Conservation (phyloP, 2,888 invertebrate species). For the Parnassius orleans region DNA sequence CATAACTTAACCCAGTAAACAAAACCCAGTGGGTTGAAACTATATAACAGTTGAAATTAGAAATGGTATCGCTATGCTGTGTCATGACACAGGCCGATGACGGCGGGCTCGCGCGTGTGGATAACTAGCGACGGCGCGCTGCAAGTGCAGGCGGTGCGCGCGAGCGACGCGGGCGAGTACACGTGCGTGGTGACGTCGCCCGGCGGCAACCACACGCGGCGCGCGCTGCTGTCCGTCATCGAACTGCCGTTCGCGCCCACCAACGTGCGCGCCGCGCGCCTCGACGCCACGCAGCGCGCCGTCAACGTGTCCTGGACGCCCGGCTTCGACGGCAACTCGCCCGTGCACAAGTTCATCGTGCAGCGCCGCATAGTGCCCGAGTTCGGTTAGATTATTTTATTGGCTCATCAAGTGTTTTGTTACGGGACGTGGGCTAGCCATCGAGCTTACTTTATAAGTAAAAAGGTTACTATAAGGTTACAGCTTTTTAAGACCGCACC, state of each 20-base stretch:
- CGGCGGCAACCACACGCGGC: conserved; percentile 95
- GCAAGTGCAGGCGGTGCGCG: conserved; percentile 92
- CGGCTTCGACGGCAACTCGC: conserved; percentile 98
- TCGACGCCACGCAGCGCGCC: conserved; percentile 85
- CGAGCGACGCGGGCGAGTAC: conserved; percentile 96
- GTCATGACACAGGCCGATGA: conserved; percentile 59
- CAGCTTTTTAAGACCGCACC: too few relatives aligned
- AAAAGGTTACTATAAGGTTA: too few relatives aligned
- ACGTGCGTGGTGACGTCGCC: conserved; percentile 94
- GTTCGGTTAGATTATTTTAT: conserved; percentile 82
- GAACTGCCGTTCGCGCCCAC: conserved; percentile 97
- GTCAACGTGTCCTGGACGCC: conserved; percentile 97
- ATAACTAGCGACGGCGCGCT: conserved; percentile 91
- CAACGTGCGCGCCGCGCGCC: conserved; percentile 87
- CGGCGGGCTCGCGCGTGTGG: conserved; percentile 85
- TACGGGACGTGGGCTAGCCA: too few relatives aligned
- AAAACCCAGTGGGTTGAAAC: too few relatives aligned
- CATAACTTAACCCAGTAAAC: too few relatives aligned
- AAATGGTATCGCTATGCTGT: conserved; percentile 13
- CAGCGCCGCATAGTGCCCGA: conserved; percentile 95
- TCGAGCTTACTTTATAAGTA: too few relatives aligned
- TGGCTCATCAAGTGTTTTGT: too few relatives aligned
- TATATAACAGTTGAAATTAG: too few relatives aligned
- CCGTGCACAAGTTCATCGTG: conserved; percentile 94
- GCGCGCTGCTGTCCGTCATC: conserved; percentile 90